These are phyloP conservation scores for Ypsolopha sequella DNA, from an alignment of 2,888 invertebrate species.

Conservation along the genomic window DNA sequence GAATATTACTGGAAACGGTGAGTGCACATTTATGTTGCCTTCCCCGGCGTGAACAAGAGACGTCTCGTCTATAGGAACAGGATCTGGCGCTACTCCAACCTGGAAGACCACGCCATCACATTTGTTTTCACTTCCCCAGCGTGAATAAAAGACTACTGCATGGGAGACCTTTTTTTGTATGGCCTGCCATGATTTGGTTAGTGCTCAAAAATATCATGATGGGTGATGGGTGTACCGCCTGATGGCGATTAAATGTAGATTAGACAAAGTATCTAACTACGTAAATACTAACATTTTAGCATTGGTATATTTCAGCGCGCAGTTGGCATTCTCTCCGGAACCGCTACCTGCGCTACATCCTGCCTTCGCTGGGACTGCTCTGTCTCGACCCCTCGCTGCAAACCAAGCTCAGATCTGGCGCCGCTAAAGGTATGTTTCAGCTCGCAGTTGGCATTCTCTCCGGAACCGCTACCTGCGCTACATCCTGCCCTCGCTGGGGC, in stretches of 20 bases:
- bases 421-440: constrained; percentile 20
- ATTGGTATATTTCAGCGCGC: constrained; percentile 17
- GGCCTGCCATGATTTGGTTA: too few species aligned
- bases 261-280: too few species aligned
- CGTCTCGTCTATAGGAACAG: too few species aligned
- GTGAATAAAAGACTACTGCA: too few species aligned
- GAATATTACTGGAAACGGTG: not conserved
- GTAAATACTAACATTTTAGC: too few species aligned
- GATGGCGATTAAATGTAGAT: too few species aligned
- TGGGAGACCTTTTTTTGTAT: too few species aligned
- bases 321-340: constrained; percentile 60
- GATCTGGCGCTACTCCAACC: constrained; percentile 48
- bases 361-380: constrained; percentile 35
- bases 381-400: constrained; percentile 24
- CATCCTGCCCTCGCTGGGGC: constrained; percentile 39
- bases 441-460: constrained; percentile 48
- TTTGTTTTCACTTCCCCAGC: too few species aligned
- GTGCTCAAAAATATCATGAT: too few species aligned
- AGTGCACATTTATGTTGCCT: not conserved
- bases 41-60: constrained; percentile 27
- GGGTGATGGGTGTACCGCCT: too few species aligned
- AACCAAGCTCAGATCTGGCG: constrained; percentile 25
- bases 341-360: constrained; percentile 53
- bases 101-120: constrained; percentile 25
- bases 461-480: constrained; percentile 58